Conservation (phyloP, 2,888 invertebrate species). For the Limenitis camilla region DNA sequence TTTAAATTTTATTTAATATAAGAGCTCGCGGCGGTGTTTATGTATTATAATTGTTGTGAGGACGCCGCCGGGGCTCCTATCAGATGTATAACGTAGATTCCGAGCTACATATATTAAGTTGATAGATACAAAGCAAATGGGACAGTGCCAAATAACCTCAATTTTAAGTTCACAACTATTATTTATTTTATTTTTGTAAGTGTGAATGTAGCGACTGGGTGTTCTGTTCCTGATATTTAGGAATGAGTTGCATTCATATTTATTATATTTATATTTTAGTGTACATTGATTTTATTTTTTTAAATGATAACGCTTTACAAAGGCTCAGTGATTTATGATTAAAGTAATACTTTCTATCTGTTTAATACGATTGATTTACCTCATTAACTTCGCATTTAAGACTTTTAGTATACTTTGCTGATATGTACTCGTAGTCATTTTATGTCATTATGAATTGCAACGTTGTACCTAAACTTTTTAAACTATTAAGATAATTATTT, state of each 20-base stretch:
- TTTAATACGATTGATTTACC: slow-evolving; percentile 22
- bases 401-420: slow-evolving; percentile 9
- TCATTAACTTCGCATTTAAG: slow-evolving; percentile 26
- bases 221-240: slow-evolving; percentile 74
- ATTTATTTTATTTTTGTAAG: slow-evolving; percentile 61
- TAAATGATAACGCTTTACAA: slow-evolving; percentile 55
- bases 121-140: slow-evolving; percentile 41
- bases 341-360: slow-evolving; percentile 26
- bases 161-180: slow-evolving; percentile 58
- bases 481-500: slow-evolving; percentile 15
- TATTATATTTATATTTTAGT: slow-evolving; percentile 68
- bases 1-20: slow-evolving; percentile 56
- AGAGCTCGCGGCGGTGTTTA: slow-evolving; percentile 37
- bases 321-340: slow-evolving; percentile 63
- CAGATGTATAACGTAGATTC: slow-evolving; percentile 28
- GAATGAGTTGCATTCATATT: slow-evolving; percentile 74
- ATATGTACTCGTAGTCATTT: slow-evolving; percentile 25
- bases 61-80: slow-evolving; percentile 31
- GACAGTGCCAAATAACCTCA: slow-evolving; percentile 75
- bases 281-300: slow-evolving; percentile 60
- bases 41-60: slow-evolving; percentile 65
- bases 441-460: slow-evolving; percentile 26
- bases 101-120: slow-evolving; percentile 28
- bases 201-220: slow-evolving; percentile 73
- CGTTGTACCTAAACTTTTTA: slow-evolving; percentile 18